These are phyloP conservation scores for Phthorimaea operculella DNA, from an alignment of 1,140 invertebrate species.

Conservation along the genomic window DNA sequence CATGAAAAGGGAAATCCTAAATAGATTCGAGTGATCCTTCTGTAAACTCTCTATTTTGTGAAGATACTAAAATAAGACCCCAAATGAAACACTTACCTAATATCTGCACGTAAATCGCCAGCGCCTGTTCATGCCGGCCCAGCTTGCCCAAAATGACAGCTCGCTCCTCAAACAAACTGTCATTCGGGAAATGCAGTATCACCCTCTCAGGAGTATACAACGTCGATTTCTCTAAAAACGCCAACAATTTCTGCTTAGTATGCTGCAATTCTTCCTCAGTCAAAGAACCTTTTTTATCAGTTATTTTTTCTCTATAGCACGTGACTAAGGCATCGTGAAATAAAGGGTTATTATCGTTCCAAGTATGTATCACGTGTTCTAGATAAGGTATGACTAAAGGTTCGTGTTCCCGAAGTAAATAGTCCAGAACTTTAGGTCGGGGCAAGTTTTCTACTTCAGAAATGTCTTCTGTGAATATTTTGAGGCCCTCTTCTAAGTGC, in stretches of 20 bases:
- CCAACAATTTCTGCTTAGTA: conserved; percentile 79
- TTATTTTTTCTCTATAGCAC: conserved; percentile 77
- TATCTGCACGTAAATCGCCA: conserved; percentile 90
- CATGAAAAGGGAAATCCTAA: too few species aligned
- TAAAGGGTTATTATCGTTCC: conserved; percentile 86
- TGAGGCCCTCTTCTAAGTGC: conserved; percentile 89
- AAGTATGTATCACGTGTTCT: conserved; percentile 92
- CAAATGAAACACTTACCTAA: conserved; percentile 67
- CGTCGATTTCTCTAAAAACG: conserved; percentile 86
- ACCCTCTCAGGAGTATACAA: conserved; percentile 90
- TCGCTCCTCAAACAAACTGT: conserved; percentile 91
- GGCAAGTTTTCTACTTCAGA: conserved; percentile 90
- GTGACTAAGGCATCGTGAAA: conserved; percentile 93
- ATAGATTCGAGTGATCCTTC: too few species aligned
- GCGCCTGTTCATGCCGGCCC: conserved; percentile 89
- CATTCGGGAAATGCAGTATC: conserved; percentile 86
- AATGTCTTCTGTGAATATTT: conserved; percentile 95
- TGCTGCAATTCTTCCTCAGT: conserved; percentile 73
- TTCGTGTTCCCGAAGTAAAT: conserved; percentile 84
- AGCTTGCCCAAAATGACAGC: conserved; percentile 91
- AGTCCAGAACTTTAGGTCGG: conserved; percentile 88
- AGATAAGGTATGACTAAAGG: conserved; percentile 90
- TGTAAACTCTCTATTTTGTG: too few species aligned
- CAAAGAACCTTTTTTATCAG: conserved; percentile 68
- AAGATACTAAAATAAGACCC: too few species aligned